Conservation (phyloP, 2,113 vertebrate genomes). For the Pomatorhinus ruficollis region DNA sequence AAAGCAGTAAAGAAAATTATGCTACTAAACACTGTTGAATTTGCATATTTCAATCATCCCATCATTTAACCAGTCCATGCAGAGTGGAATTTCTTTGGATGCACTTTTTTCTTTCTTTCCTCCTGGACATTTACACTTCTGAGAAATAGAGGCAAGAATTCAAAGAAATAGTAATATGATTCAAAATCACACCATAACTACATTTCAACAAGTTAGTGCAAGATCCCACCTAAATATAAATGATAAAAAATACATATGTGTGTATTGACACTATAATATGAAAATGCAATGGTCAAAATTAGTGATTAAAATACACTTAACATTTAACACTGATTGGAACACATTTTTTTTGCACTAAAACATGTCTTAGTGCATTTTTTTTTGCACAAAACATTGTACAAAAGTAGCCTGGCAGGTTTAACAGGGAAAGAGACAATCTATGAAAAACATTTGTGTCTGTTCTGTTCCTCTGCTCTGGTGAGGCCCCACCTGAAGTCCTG, state of each 20-base stretch:
- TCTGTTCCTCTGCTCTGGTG: neutral
- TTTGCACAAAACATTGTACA: neutral
- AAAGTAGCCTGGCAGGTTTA: neutral
- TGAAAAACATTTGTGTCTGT: neutral
- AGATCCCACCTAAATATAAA: neutral
- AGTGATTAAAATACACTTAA: neutral
- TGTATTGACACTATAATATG: neutral
- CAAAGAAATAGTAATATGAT: neutral
- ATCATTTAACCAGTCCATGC: neutral
- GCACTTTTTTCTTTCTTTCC: neutral
- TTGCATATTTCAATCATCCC: neutral
- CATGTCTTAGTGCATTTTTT: too few relatives aligned
- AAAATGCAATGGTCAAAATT: neutral
- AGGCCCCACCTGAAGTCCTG: neutral
- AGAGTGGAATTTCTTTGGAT: neutral
- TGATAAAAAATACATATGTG: rapidly evolving
- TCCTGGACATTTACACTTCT: neutral
- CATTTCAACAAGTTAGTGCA: neutral
- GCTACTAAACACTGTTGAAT: neutral
- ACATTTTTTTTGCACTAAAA: neutral
- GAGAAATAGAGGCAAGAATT: neutral
- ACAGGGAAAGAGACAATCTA: neutral
- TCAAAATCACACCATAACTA: neutral
- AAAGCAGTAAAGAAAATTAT: neutral
- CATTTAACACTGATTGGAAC: neutral